Evolutionary conservation across 2,113 vertebrate species (phyloP).

Genomic region (Columba livia): DNA sequence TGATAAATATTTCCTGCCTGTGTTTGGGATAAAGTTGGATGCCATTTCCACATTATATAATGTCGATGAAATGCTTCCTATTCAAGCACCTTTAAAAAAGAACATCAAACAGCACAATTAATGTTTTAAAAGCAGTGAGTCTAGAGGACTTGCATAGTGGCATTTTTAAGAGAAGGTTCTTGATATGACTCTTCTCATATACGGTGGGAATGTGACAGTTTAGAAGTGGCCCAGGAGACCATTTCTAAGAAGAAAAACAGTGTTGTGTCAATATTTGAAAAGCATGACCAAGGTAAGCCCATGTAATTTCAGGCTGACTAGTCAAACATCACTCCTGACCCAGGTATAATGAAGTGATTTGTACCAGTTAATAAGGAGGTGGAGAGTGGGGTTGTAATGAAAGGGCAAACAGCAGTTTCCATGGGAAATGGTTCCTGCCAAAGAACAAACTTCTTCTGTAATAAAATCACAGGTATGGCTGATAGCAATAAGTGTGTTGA

Average conservation of each 20-base stretch:
- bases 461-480: neutral
- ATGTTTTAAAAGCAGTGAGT: neutral
- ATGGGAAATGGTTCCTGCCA: neutral
- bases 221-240: neutral
- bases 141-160: neutral
- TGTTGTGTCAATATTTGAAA: constrained; percentile 34
- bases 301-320: neutral
- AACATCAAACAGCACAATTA: constrained; percentile 7
- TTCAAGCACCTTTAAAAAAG: neutral
- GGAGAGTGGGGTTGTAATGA: neutral
- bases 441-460: neutral
- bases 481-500: neutral
- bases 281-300: neutral
- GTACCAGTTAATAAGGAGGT: neutral
- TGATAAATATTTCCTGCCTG: constrained; percentile 30
- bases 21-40: constrained; percentile 3
- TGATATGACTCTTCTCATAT: neutral
- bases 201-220: neutral
- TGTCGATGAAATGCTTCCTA: neutral
- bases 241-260: neutral
- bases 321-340: neutral
- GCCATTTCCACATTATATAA: neutral
- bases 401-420: neutral
- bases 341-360: neutral
- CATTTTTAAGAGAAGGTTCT: neutral